Conservation (phyloP, 2,888 invertebrate genomes). For the Ellobium chinense region DNA sequence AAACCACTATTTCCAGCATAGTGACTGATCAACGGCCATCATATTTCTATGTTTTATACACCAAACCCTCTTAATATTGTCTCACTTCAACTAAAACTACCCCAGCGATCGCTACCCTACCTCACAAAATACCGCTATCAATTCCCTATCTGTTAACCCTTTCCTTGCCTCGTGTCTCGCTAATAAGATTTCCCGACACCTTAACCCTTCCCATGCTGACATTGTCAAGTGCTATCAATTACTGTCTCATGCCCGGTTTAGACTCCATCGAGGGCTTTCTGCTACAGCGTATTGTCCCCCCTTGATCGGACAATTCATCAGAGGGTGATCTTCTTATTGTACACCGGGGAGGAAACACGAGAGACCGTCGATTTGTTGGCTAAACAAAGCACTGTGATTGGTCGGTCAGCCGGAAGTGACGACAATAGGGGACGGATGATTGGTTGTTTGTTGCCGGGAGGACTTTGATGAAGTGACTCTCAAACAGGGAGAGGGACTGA, state of each 20-base stretch:
- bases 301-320: neutral
- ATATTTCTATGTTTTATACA: too few relatives aligned
- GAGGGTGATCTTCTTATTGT: slow-evolving; percentile 14
- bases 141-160: neutral
- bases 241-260: neutral
- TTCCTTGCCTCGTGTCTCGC: neutral
- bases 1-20: too few relatives aligned
- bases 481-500: neutral
- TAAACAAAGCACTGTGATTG: neutral
- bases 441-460: neutral
- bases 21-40: too few relatives aligned
- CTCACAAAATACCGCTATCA: too few relatives aligned
- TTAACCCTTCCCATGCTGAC: neutral
- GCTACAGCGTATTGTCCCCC: neutral
- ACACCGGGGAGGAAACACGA: neutral
- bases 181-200: slow-evolving; percentile 5
- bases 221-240: slow-evolving; percentile 23
- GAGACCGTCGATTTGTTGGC: neutral
- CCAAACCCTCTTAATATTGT: too few relatives aligned
- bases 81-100: too few relatives aligned
- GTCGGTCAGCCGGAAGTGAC: neutral
- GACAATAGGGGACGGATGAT: neutral
- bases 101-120: too few relatives aligned
- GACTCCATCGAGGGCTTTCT: neutral
- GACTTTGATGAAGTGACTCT: neutral